Base-by-base conservation (phyloP, 2,888 invertebrate genomes). In the Scrobipalpa costella region DNA sequence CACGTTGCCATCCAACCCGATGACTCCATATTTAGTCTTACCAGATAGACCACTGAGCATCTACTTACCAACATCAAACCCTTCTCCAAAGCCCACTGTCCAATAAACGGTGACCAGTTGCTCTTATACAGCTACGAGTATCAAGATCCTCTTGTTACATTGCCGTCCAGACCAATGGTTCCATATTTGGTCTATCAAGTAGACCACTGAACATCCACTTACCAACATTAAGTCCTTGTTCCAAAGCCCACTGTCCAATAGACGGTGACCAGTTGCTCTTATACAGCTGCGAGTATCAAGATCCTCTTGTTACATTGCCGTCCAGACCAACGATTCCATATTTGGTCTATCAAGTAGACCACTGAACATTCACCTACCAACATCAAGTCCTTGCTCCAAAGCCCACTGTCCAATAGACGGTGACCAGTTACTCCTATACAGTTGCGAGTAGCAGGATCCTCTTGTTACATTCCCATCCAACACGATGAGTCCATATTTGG, bases 1-100 rank as follows among this genome's bases (percentile, higher is more conserved):
- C 0, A 95, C 96, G 65, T 93, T 92, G 0, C 94, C 95, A 5
- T 95, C 94, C 0, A 96, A 92, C 0, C 96, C 96, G 0, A 95
- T 92, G 0, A 94, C 94, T 0, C 92, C 93, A 63, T 92, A 93
- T 74, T 95, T 95, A 0, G 93, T 94, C 84, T 96, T 96, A 27
- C 27, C 27, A 3, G 27, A 27, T 27, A 27, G 5, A 27, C n/a
- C n/a, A n/a, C n/a, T n/a, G n/a, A 34, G 7, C 34, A 34, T 34
- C 13, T 13, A 40, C 40, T 40, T 13, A 40, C 40, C 40, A 13
- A 90, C 88, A 76, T 91, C 91, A 1, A 89, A 64, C 0, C 89
- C 92, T 9, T 80, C 0, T 86, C 85, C 74, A 95, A 90, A 0
- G 95, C 95, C 93, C 94, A 94, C 49, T 93, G 90, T 0, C 94